phyloP scores from a whole-genome alignment of 2,888 invertebrate genomes.

The Polia nebulosa region DNA sequence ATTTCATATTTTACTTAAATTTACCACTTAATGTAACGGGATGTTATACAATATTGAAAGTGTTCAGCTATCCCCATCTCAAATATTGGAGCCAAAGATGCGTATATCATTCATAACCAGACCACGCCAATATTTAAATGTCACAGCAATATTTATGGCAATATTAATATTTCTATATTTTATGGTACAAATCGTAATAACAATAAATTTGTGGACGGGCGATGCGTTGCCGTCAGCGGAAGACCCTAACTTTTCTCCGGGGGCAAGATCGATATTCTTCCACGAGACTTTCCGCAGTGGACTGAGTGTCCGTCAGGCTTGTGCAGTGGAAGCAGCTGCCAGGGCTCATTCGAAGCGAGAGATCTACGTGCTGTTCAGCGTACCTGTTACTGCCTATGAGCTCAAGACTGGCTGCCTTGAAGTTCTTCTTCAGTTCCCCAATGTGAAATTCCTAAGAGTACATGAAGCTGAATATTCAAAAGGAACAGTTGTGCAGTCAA shows the following conservation, averaged over 20 bases:
- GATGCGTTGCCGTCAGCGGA: conserved; percentile 68
- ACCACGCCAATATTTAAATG: not conserved
- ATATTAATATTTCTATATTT: conserved; percentile 5
- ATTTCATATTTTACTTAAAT: not conserved
- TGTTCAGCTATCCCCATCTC: not conserved
- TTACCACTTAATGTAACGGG: not conserved
- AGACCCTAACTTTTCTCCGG: conserved; percentile 60
- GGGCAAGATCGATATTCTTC: conserved; percentile 91
- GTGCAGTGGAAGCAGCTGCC: conserved; percentile 93
- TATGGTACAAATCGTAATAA: not conserved
- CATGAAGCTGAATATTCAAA: conserved; percentile 75
- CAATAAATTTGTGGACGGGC: not conserved
- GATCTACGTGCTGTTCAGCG: conserved; percentile 89
- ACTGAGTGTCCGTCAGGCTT: conserved; percentile 92
- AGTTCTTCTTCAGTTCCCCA: conserved; percentile 28
- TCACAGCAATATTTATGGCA: not conserved
- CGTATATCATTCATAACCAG: not conserved
- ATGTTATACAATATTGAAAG: not conserved
- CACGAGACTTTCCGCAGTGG: conserved; percentile 91
- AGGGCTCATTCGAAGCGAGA: conserved; percentile 90
- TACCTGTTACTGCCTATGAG: conserved; percentile 19
- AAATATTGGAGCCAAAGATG: not conserved
- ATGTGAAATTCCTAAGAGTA: conserved; percentile 51
- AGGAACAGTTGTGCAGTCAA: conserved; percentile 38
- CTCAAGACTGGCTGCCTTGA: conserved; percentile 41